Evolutionary conservation across 2,888 invertebrate genomes (phyloP).

Genomic region (Euplagia quadripunctaria): DNA sequence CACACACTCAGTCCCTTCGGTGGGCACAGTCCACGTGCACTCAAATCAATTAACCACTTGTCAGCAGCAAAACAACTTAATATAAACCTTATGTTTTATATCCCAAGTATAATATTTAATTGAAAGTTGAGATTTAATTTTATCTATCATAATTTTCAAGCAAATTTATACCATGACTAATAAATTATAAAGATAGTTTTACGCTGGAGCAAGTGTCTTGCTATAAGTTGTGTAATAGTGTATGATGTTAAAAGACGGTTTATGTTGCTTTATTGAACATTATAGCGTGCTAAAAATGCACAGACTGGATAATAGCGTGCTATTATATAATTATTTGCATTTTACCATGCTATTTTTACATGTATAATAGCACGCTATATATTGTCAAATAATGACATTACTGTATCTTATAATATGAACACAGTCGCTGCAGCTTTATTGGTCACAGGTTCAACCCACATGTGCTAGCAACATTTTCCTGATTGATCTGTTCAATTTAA

Average conservation of each 20-base stretch:
- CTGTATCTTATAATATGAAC: too few relatives aligned
- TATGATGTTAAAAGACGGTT: neutral
- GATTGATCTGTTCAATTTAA: too few relatives aligned
- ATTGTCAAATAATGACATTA: too few relatives aligned
- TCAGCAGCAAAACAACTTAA: neutral
- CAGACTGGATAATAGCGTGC: too few relatives aligned
- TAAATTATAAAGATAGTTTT: conserved; percentile 15
- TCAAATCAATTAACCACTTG: neutral
- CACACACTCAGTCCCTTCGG: conserved; percentile 36
- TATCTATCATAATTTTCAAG: conserved; percentile 10
- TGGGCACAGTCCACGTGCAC: conserved; percentile 45
- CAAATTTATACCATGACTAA: neutral
- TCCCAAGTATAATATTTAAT: conserved; percentile 3
- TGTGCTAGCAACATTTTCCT: too few relatives aligned
- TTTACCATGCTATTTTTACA: too few relatives aligned
- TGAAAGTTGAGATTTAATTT: conserved; percentile 14
- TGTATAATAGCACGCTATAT: too few relatives aligned
- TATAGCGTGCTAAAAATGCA: too few relatives aligned
- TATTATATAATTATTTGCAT: too few relatives aligned
- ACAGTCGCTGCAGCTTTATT: too few relatives aligned
- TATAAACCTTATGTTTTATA: conserved; percentile 6
- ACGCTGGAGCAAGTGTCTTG: conserved; percentile 1
- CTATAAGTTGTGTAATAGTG: too few relatives aligned
- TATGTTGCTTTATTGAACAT: neutral
- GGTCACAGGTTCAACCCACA: too few relatives aligned